Percentiles rank a stretch among this genome's conserved stretches.
phyloP scores from a whole-genome alignment of 2,797 vertebrate genomes.

The Ctenopoma multispine region DNA sequence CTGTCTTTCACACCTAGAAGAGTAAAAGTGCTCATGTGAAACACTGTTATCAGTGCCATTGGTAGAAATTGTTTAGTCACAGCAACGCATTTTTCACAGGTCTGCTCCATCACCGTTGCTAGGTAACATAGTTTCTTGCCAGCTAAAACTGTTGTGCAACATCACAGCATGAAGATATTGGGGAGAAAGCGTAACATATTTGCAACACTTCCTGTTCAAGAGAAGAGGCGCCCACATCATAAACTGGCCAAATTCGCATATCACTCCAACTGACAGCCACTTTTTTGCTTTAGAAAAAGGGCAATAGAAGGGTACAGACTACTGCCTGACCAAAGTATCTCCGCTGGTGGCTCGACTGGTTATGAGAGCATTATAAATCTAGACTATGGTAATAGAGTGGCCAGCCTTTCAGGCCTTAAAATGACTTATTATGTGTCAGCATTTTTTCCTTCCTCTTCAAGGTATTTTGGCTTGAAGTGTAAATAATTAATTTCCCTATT shows the following conservation, averaged over 20 bases:
- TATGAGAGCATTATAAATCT: conserved; percentile 76
- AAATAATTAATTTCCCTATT: conserved; percentile 87
- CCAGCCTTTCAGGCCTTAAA: conserved; percentile 64
- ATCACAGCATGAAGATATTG: conserved; percentile 40
- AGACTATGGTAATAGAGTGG: conserved; percentile 76
- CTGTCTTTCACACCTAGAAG: conserved; percentile 10
- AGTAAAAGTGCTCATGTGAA: conserved; percentile 13
- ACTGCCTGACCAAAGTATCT: conserved; percentile 51
- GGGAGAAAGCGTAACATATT: conserved; percentile 39
- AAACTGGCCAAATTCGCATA: conserved; percentile 35
- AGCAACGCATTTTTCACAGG: conserved; percentile 21
- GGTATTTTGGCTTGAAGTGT: conserved; percentile 83
- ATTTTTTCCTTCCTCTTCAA: conserved; percentile 75
- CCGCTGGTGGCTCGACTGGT: conserved; percentile 55
- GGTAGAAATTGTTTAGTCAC: conserved; percentile 35
- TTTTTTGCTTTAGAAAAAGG: conserved; percentile 25
- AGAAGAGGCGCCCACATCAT: conserved; percentile 10
- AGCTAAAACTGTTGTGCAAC: conserved; percentile 47
- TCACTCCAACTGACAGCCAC: conserved; percentile 35
- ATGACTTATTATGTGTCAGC: conserved; percentile 80
- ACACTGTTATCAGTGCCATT: conserved; percentile 28
- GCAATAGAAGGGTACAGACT: conserved; percentile 29
- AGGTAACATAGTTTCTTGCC: conserved; percentile 62
- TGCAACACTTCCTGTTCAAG: conserved; percentile 42
- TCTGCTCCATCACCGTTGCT: conserved; percentile 56